A percentile compares a stretch with the other conserved stretches of the same genome.
Conservation (phyloP, 2,888 invertebrate genomes). For the Erebia ligea region DNA sequence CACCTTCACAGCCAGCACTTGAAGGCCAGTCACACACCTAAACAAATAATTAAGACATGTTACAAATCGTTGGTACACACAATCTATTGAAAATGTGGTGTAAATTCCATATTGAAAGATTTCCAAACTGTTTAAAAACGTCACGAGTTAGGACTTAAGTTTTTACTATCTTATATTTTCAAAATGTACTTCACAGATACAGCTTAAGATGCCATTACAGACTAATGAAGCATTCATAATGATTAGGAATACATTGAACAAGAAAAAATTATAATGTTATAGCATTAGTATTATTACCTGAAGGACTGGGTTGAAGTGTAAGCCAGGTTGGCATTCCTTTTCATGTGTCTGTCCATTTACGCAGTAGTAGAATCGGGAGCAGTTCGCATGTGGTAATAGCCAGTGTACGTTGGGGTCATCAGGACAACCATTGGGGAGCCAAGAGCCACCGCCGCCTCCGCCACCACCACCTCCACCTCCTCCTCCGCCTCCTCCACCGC, state of each 20-base stretch:
- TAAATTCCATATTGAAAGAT: no score
- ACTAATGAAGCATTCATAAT: no score
- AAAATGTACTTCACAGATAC: no score
- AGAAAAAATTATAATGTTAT: no score
- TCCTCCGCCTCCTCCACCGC: conserved; percentile 12
- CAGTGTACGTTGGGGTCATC: conserved; percentile 46
- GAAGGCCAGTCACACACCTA: conserved; percentile 2
- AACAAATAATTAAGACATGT: not conserved
- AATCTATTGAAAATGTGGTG: no score
- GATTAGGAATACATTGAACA: no score
- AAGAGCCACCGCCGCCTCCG: conserved; percentile 3
- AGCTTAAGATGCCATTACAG: no score
- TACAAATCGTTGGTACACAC: no score
- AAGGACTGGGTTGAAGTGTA: not conserved
- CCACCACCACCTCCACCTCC: not conserved
- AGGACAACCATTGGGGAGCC: conserved; percentile 48
- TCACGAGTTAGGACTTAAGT: no score
- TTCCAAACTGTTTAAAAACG: no score
- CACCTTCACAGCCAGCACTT: conserved; percentile 1
- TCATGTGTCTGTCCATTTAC: conserved; percentile 48
- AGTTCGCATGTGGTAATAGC: conserved; percentile 51
- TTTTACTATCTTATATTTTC: no score
- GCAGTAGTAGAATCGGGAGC: conserved; percentile 54
- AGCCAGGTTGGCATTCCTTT: conserved; percentile 30
- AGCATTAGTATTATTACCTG: no score